Base-by-base conservation (phyloP, 2,113 vertebrate species). In the Tragelaphus buxtoni region DNA sequence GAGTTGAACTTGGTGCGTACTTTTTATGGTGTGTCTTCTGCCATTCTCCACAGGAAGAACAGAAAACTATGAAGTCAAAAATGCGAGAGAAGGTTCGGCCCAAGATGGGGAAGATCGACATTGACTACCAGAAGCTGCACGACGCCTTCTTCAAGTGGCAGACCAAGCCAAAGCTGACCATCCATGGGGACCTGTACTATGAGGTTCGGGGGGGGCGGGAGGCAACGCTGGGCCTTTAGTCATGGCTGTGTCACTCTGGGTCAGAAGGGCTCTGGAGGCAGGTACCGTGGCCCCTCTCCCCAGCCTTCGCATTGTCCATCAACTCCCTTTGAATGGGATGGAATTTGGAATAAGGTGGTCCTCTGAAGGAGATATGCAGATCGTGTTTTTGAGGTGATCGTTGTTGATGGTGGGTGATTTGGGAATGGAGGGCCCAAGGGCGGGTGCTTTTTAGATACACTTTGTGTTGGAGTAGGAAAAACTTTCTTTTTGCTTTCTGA, bases 81-180 rank as follows among this genome's bases (percentile, higher is more conserved):
- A 99, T 99, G 99, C 98, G 99, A n/a, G 99, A 99, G 98, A 99
- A 99, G 95, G 99, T 99, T 3, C 99, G 99, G 0, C 99, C 99
- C 61, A 99, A 99, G 97, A 99, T 99, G 99, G 99, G 99, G 17
- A 99, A 99, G 98, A 99, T 99, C 1, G 99, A 99, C 98, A 99
- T 99, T 0, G 99, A 99, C 94, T 99, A 99, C 98, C 99, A 99
- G 98, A 99, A 99, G 88, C 99, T 99, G 9, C 99, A 99, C 0
- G 99, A 99, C 0, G 99, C 99, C 69, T 99, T 99, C 98, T 99
- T 99, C 98, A 99, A 99, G 79, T 99, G 99, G 99, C 99, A 99
- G 98, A 99, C 99, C 83, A 99, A 99, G 79, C 99, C 99, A 7
- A 99, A 99, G 65, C 99, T 99, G 88, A 99, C 99, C 30, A 99